These are phyloP conservation scores for Corythornis leucogaster DNA, from an alignment of 2,797 vertebrate species.

Conservation along the genomic window DNA sequence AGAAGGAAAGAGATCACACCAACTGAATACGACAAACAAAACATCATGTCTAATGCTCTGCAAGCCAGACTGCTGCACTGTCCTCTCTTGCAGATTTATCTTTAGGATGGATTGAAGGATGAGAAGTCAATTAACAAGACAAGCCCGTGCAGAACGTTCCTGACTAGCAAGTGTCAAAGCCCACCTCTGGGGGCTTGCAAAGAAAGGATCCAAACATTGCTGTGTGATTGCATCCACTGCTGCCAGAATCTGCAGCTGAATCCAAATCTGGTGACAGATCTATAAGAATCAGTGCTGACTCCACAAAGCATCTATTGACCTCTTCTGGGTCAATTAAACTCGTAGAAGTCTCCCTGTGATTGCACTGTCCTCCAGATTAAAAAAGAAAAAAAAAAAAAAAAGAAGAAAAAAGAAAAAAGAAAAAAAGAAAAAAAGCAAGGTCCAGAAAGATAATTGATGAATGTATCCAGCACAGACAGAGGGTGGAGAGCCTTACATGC, in stretches of 20 bases:
- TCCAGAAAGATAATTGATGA: background rate
- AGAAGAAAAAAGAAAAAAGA: background rate
- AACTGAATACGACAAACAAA: background rate
- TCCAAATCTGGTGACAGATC: background rate
- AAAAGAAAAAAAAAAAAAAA: background rate
- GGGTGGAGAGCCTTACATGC: background rate
- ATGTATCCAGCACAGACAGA: background rate
- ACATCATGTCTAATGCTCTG: background rate
- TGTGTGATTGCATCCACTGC: background rate
- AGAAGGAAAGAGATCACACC: background rate
- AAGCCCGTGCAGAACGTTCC: background rate
- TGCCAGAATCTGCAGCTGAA: conserved; percentile 12
- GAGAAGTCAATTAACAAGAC: background rate
- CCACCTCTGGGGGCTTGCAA: background rate
- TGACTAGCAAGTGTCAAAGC: background rate
- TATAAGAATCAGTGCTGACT: background rate
- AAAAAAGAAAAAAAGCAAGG: background rate
- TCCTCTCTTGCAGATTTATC: background rate
- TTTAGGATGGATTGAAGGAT: background rate
- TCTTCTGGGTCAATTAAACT: background rate
- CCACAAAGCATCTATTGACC: background rate
- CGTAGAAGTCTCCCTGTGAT: background rate
- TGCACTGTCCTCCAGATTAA: background rate
- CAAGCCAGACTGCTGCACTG: background rate
- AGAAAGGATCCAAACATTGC: background rate